phyloP scores from a whole-genome alignment of 1,140 invertebrate species.

The Zeugodacus cucurbitae region DNA sequence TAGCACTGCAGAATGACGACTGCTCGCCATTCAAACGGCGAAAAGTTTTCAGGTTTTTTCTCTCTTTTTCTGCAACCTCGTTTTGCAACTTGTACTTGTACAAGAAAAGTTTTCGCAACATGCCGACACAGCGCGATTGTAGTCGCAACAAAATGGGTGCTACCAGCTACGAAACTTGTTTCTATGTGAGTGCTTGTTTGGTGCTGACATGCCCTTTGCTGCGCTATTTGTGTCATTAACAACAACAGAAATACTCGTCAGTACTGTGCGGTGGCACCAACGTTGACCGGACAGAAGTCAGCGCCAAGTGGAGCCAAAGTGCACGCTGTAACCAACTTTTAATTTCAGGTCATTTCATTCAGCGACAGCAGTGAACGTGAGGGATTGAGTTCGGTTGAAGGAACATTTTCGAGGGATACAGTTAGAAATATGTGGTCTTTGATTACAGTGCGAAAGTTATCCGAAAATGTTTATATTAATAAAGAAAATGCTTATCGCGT shows the following conservation, averaged over 20 bases:
- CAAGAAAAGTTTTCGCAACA: constrained; percentile 34
- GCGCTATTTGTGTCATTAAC: constrained; percentile 23
- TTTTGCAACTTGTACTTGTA: constrained; percentile 2
- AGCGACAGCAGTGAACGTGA: neutral
- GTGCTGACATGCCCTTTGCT: neutral
- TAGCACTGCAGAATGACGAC: neutral
- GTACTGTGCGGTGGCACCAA: neutral
- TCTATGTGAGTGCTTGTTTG: neutral
- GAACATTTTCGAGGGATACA: neutral
- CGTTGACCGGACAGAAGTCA: neutral
- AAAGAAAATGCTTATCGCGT: too few species aligned
- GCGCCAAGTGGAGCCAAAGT: constrained; percentile 3
- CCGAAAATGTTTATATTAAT: too few species aligned
- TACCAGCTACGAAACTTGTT: neutral
- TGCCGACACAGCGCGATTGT: neutral
- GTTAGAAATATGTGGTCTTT: neutral
- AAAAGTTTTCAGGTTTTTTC: neutral
- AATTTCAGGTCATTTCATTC: constrained; percentile 35
- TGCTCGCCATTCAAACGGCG: neutral
- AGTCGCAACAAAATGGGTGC: neutral
- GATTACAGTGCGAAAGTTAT: neutral
- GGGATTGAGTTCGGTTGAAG: neutral
- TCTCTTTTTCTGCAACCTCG: neutral
- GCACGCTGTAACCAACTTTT: neutral
- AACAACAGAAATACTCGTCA: neutral